A percentile compares a stretch with the other conserved stretches of the same genome.
These are phyloP conservation scores for Salvelinus alpinus DNA, from an alignment of 2,113 vertebrate genomes.

Conservation along the genomic window DNA sequence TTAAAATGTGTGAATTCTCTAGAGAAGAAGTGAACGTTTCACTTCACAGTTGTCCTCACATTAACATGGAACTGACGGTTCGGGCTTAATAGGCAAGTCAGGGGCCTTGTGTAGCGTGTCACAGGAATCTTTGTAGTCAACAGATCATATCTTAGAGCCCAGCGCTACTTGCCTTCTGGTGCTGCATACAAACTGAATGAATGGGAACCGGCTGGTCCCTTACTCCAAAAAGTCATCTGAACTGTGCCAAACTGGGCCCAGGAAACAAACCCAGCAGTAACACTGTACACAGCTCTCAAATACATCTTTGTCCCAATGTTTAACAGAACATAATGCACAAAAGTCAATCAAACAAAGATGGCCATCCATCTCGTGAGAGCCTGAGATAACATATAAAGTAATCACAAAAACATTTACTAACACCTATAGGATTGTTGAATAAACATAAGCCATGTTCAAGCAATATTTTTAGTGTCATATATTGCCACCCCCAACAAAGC, in stretches of 20 bases:
- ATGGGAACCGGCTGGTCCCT: constrained; percentile 31
- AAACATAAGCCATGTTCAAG: neutral
- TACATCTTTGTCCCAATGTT: constrained; percentile 25
- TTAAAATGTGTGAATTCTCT: too few species aligned
- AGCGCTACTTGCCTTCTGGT: constrained; percentile 50
- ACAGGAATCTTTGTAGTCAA: constrained; percentile 41
- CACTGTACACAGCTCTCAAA: constrained; percentile 17
- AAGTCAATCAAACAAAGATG: constrained; percentile 8
- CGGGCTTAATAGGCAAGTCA: neutral
- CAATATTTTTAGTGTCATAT: neutral
- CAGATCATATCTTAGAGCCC: constrained; percentile 47
- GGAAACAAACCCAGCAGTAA: constrained; percentile 23
- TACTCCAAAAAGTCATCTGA: constrained; percentile 38
- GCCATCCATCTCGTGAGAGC: neutral
- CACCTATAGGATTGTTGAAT: neutral
- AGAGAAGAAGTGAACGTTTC: too few species aligned
- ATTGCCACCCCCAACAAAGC: too few species aligned
- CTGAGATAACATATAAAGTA: neutral
- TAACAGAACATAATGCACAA: constrained; percentile 7
- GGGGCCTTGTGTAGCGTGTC: constrained; percentile 28
- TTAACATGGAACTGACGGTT: neutral
- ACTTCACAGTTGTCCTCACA: too few species aligned
- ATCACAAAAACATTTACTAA: neutral
- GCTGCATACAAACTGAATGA: constrained; percentile 41
- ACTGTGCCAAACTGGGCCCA: constrained; percentile 24